These are phyloP conservation scores for silkworm (Bombyx mori) DNA, from an alignment of 1,140 invertebrate genomes.

Conservation along the genomic window ASM3026992v2 NC_085125.1:7819001-7819500, in stretches of 20 bases:
- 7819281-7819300: conserved; percentile 42
- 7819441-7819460: conserved; percentile 54
- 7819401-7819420: conserved; percentile 26
- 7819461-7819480: conserved; percentile 52
- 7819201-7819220: too few relatives aligned
- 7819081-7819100: too few relatives aligned
- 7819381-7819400: conserved; percentile 22
- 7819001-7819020: too few relatives aligned
- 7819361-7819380: conserved; percentile 42
- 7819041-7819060: too few relatives aligned
- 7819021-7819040: too few relatives aligned
- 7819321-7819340: conserved; percentile 62
- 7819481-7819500: conserved; percentile 68
- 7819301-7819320: conserved; percentile 59
- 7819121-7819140: too few relatives aligned
- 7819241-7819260: conserved; percentile 11
- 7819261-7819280: conserved; percentile 29
- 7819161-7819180: too few relatives aligned
- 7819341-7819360: conserved; percentile 62
- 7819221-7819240: too few relatives aligned
- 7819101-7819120: too few relatives aligned
- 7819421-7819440: conserved; percentile 28
- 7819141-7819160: too few relatives aligned
- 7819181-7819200: too few relatives aligned
- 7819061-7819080: too few relatives aligned